Conservation (phyloP, 1,140 invertebrate species). For the Steinernema feltiae region DNA sequence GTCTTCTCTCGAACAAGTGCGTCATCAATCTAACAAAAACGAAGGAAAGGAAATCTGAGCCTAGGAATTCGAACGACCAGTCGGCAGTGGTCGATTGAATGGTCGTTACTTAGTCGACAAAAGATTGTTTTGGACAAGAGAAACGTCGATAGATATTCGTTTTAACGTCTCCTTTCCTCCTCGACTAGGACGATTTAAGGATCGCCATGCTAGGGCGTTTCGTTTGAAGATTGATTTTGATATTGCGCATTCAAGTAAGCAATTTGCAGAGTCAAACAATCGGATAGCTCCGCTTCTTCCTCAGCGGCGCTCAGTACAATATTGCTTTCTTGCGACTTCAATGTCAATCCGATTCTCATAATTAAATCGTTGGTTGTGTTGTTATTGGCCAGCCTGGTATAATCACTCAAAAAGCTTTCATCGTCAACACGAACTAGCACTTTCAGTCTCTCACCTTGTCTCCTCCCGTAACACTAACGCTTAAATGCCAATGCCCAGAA, state of each 20-base stretch:
- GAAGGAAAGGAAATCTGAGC: neutral
- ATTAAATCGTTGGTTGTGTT: constrained; percentile 6
- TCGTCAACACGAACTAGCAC: neutral
- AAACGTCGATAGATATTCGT: too few relatives aligned
- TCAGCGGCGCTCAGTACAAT: neutral
- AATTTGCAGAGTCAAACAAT: neutral
- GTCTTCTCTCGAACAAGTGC: neutral
- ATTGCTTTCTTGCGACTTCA: neutral
- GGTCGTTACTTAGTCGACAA: neutral
- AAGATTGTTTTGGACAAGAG: neutral
- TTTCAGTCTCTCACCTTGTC: neutral
- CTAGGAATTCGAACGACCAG: constrained; percentile 1
- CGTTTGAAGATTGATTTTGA: neutral
- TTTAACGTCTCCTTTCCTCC: too few relatives aligned
- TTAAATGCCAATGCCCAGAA: neutral
- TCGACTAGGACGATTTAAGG: too few relatives aligned
- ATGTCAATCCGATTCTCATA: neutral
- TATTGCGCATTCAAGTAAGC: neutral
- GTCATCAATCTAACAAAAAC: constrained; percentile 12
- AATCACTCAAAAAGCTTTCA: neutral
- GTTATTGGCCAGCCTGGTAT: neutral
- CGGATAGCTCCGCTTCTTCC: neutral
- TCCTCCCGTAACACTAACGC: neutral
- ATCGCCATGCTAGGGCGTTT: too few relatives aligned
- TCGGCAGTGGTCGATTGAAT: neutral